A percentile compares a stretch with the other conserved stretches of the same genome.
These are phyloP conservation scores for Ictalurus furcatus DNA, from an alignment of 2,113 vertebrate genomes.

Conservation along the genomic window DNA sequence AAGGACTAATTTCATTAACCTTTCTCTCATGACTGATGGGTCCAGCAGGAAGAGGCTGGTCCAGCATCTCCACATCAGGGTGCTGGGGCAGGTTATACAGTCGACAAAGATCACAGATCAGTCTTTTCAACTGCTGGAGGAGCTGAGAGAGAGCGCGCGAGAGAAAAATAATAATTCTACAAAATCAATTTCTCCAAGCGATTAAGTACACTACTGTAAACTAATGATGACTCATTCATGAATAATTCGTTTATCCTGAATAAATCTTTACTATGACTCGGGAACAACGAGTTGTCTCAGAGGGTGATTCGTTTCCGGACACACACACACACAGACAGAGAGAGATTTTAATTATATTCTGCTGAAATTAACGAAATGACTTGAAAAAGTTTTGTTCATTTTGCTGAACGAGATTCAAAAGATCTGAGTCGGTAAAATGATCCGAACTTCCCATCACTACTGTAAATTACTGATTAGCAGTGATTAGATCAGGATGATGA, in stretches of 20 bases:
- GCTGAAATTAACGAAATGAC: too few species aligned
- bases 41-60: slow-evolving; percentile 92
- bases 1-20: slow-evolving; percentile 45
- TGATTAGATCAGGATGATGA: not conserved
- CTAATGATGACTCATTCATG: not conserved
- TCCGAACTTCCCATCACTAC: too few species aligned
- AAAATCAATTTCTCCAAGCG: not conserved
- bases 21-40: slow-evolving; percentile 79
- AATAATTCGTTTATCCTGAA: too few species aligned
- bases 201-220: not conserved
- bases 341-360: too few species aligned
- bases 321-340: too few species aligned
- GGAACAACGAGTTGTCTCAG: too few species aligned
- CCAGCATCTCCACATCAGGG: slow-evolving; percentile 96
- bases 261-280: too few species aligned
- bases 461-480: not conserved
- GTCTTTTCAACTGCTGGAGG: slow-evolving; percentile 93
- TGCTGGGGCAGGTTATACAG: slow-evolving; percentile 97
- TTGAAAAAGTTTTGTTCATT: too few species aligned
- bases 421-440: too few species aligned
- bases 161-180: not conserved
- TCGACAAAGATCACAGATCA: slow-evolving; percentile 95
- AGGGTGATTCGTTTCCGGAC: too few species aligned
- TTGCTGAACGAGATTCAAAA: too few species aligned
- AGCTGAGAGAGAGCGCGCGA: slow-evolving; percentile 72